Evolutionary conservation across 2,888 invertebrate genomes (phyloP).

Genomic region (Macaria notata): DNA sequence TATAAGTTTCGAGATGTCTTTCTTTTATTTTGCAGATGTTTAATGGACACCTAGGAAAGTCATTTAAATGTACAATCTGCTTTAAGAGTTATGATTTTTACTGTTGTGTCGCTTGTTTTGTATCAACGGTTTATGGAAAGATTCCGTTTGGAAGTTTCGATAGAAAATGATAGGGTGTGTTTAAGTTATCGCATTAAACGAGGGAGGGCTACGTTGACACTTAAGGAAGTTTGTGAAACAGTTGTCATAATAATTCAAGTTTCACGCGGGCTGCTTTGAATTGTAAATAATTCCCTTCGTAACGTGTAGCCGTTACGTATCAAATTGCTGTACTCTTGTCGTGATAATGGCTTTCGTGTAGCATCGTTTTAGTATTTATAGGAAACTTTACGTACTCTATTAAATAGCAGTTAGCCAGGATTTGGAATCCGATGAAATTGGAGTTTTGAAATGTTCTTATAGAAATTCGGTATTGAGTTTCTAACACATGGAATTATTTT

Average conservation of each 20-base stretch:
- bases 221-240: slow-evolving; percentile 43
- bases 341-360: slow-evolving; percentile 17
- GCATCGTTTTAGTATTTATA: slow-evolving; percentile 2
- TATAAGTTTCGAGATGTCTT: slow-evolving; percentile 2
- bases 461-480: too few species aligned
- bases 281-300: slow-evolving; percentile 42
- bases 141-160: slow-evolving; percentile 26
- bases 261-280: slow-evolving; percentile 44
- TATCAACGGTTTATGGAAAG: slow-evolving; percentile 7
- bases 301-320: slow-evolving; percentile 25
- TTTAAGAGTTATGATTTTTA: background rate
- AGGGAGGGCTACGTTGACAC: slow-evolving; percentile 40
- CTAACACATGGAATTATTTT: too few species aligned
- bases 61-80: background rate
- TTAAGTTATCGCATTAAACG: slow-evolving; percentile 32
- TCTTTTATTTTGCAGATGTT: slow-evolving; percentile 13
- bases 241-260: slow-evolving; percentile 52
- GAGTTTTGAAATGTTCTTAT: background rate
- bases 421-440: background rate
- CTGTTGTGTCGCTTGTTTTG: background rate
- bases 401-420: background rate
- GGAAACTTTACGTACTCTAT: background rate
- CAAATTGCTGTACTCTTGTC: slow-evolving; percentile 13
- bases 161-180: slow-evolving; percentile 43
- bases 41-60: slow-evolving; percentile 3